Conservation (phyloP, 37 sponge, comb jelly and placozoan genomes). For the Haliclona indistincta region DNA sequence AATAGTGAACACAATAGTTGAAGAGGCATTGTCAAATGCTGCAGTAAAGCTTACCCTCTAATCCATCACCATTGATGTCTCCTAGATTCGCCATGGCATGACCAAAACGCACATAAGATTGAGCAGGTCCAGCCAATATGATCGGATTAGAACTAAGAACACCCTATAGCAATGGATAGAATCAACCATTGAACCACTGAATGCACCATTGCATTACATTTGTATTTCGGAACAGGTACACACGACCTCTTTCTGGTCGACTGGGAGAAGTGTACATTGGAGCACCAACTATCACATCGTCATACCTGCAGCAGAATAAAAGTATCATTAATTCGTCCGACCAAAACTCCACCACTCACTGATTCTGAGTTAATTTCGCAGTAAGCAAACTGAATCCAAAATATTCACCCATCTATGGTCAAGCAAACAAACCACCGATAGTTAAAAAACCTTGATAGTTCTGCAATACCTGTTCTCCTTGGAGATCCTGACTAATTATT, state of each 20-base stretch:
- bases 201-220: slow-evolving; percentile 25
- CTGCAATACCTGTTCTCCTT: slow-evolving; percentile 14
- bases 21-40: neutral
- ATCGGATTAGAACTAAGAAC: neutral
- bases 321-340: neutral
- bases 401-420: slow-evolving; percentile 57
- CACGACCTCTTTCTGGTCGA: slow-evolving; percentile 67
- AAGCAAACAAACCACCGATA: no score
- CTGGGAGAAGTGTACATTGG: slow-evolving; percentile 38
- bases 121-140: neutral
- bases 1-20: neutral
- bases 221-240: slow-evolving; percentile 65
- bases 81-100: slow-evolving; percentile 80
- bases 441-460: no score
- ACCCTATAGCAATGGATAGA: neutral
- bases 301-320: slow-evolving; percentile 29
- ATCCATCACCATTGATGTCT: slow-evolving; percentile 75
- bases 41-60: slow-evolving; percentile 43
- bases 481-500: slow-evolving; percentile 26
- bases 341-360: slow-evolving; percentile 20
- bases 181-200: neutral
- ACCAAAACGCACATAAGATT: slow-evolving; percentile 63
- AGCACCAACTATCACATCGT: slow-evolving; percentile 78
- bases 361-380: slow-evolving; percentile 48
- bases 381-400: slow-evolving; percentile 73